Percentiles rank a stretch among this genome's conserved stretches.
Evolutionary conservation across 1,140 invertebrate species (phyloP).

Genomic region (Bombus consobrinus): DNA sequence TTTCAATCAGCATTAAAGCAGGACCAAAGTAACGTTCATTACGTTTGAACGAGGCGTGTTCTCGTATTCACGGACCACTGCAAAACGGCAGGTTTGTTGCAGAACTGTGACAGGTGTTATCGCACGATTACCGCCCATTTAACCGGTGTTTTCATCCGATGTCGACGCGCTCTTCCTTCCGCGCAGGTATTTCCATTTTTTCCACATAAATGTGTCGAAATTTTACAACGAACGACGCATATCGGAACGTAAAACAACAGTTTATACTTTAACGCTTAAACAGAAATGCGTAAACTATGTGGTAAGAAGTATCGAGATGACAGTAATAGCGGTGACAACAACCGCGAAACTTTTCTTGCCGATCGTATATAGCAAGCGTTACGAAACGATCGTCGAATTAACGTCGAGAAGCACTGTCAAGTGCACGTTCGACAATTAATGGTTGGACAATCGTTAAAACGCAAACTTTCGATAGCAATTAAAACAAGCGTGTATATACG

Average conservation of each 20-base stretch:
- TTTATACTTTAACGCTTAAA: background rate
- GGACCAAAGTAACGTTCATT: conserved; percentile 28
- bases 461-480: too few species aligned
- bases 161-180: conserved; percentile 1
- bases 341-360: background rate
- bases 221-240: background rate
- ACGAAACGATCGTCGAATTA: background rate
- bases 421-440: background rate
- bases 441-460: background rate
- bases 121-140: conserved; percentile 47
- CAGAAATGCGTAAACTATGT: background rate
- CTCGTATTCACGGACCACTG: conserved; percentile 48
- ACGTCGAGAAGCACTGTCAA: conserved; percentile 1
- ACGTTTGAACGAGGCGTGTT: conserved; percentile 37
- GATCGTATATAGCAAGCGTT: background rate
- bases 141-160: conserved; percentile 21
- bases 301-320: background rate
- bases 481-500: background rate
- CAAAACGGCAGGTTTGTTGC: conserved; percentile 33
- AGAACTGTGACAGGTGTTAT: conserved; percentile 60
- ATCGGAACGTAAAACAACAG: background rate
- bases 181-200: background rate
- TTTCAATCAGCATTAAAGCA: conserved; percentile 41
- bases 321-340: background rate
- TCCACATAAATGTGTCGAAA: background rate